phyloP scores from a whole-genome alignment of 2,797 vertebrate species.

The Pseudochromis fuscus region DNA sequence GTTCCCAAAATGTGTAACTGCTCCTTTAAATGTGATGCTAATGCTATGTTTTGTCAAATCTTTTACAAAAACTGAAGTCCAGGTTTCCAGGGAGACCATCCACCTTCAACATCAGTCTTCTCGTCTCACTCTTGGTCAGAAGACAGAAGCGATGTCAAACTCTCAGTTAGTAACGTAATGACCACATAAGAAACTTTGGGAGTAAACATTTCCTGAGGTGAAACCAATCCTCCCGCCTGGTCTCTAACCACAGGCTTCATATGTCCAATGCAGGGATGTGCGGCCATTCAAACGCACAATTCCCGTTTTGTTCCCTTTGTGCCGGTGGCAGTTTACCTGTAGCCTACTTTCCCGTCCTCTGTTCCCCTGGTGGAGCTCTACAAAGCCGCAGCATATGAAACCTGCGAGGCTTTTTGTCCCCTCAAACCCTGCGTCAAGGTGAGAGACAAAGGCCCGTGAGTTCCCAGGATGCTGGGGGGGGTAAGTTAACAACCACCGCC shows the following conservation, averaged over 20 bases:
- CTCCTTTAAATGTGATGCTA: neutral
- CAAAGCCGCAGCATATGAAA: constrained; percentile 79
- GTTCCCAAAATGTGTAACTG: constrained; percentile 3
- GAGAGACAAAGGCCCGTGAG: constrained; percentile 72
- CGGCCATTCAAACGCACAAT: constrained; percentile 78
- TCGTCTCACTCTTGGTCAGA: neutral
- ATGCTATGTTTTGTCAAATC: no score
- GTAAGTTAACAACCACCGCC: constrained; percentile 74
- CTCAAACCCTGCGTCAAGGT: constrained; percentile 64
- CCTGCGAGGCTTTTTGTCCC: constrained; percentile 68
- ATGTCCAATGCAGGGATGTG: constrained; percentile 70
- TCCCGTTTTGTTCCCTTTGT: constrained; percentile 82
- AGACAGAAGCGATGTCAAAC: neutral
- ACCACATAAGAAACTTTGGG: constrained; percentile 1
- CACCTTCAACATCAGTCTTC: no score
- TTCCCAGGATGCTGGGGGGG: constrained; percentile 79
- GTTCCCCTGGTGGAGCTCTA: constrained; percentile 63
- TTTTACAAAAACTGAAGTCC: no score
- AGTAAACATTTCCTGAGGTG: constrained; percentile 47
- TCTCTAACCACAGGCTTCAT: constrained; percentile 67
- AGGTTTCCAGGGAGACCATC: no score
- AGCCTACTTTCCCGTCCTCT: constrained; percentile 68
- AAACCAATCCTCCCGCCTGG: constrained; percentile 60
- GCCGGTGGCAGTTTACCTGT: constrained; percentile 72
- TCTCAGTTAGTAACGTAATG: neutral